Evolutionary conservation across 23 tunicate species (phyloP), one percentile per base, ranked within the genome.

Genomic region (Clavelina lepadiformis): DNA sequence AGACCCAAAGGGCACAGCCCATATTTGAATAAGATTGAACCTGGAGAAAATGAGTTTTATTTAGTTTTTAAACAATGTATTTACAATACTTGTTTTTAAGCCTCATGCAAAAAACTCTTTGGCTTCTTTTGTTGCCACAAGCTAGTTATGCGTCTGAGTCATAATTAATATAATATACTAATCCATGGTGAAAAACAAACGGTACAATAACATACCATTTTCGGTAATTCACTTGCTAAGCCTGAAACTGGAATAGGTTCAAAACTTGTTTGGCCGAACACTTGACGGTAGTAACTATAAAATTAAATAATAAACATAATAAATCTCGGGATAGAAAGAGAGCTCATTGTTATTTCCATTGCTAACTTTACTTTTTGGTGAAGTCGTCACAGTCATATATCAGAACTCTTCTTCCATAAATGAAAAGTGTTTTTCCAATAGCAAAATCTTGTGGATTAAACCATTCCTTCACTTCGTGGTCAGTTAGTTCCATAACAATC

Each of bases 381-480:
- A 89, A 89, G 32, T 80, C 86, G 61, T 89, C 97, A 36, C 89
- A 81, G 50, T 89, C 97, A 35, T 89, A 89, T 51, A 89, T 73
- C n/a, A 89, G 69, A 20, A 89, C 50, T 44, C 87, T 63, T 70
- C 97, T 67, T 49, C 89, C 89, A 51, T 81, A 72, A 56, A 89
- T 75, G 71, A 81, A 81, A 56, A 89, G 64, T 1, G 97, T 89
- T 31, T 75, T 70, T 28, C 97, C 97, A 33, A 89, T 81, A 0
- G 64, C 85, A 63, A 89, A 89, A 37, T 89, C 97, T 6, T 56
- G 62, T 13, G 97, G 89, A n/a, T 68, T 75, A 65, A 89, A 81
- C 97, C 97, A 89, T 46, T 81, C 63, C 36, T 69, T 89, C 65
- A 81, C 83, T 65, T 89, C 97, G 58, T 89, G 73, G 73, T 89